phyloP scores from a whole-genome alignment of 2,888 invertebrate species.

The Hanleya hanleyi region DNA sequence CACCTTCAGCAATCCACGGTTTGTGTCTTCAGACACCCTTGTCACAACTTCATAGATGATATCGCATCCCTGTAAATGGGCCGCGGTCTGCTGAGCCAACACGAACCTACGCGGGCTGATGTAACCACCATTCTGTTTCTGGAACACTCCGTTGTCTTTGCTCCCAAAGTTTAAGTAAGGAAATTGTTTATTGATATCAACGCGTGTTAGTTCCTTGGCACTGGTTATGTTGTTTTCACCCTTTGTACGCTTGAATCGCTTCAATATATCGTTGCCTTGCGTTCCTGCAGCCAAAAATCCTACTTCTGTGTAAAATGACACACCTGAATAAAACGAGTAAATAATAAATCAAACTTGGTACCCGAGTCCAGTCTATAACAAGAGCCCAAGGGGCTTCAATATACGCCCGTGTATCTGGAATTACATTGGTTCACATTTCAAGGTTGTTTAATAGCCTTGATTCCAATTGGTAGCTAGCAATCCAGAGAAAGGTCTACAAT shows the following conservation, averaged over 20 bases:
- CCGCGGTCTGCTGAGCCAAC: constrained; percentile 36
- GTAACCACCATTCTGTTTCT: constrained; percentile 34
- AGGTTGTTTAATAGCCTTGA: too few relatives aligned
- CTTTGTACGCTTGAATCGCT: constrained; percentile 9
- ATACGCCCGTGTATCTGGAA: too few relatives aligned
- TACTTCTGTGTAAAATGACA: constrained; percentile 40
- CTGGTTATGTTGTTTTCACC: background rate
- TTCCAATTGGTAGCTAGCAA: too few relatives aligned
- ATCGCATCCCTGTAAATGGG: constrained; percentile 38
- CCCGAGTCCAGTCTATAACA: too few relatives aligned
- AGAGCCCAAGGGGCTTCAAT: too few relatives aligned
- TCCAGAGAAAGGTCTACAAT: too few relatives aligned
- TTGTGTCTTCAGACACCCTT: constrained; percentile 19
- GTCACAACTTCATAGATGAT: constrained; percentile 41
- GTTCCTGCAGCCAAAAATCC: constrained; percentile 34
- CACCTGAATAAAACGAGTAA: constrained; percentile 26
- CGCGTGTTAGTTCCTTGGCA: background rate
- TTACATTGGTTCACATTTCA: too few relatives aligned
- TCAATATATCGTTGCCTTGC: constrained; percentile 12
- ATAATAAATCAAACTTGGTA: too few relatives aligned
- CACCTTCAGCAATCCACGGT: constrained; percentile 27
- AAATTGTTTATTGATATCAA: constrained; percentile 19
- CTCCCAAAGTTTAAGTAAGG: constrained; percentile 35
- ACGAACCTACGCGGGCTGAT: constrained; percentile 45
- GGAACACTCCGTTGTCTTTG: constrained; percentile 23